Percentiles rank a stretch among this genome's conserved stretches.
Conservation (phyloP, 2,888 invertebrate genomes). For the Hirtodrosophila histrioides region DNA sequence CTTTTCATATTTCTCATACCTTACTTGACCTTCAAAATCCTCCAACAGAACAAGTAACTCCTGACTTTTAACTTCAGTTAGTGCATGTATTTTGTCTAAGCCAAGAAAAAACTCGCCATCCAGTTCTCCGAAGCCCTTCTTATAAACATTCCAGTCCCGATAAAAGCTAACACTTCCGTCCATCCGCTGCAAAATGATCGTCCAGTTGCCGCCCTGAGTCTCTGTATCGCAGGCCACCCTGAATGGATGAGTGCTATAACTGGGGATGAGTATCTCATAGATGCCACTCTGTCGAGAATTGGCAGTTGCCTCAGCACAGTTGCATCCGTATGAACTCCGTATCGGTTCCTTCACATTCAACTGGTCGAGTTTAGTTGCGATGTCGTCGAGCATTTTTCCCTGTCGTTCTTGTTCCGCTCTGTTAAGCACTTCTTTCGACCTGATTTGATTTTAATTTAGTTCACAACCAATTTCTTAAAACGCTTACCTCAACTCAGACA, state of each 20-base stretch:
- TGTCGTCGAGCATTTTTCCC: too few relatives aligned
- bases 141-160: constrained; percentile 32
- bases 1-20: constrained; percentile 25
- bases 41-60: constrained; percentile 25
- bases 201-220: constrained; percentile 30
- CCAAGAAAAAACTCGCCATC: constrained; percentile 38
- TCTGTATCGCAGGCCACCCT: constrained; percentile 31
- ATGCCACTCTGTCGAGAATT: constrained; percentile 17
- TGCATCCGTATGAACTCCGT: background rate
- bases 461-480: too few relatives aligned
- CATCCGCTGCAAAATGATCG: constrained; percentile 18
- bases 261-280: constrained; percentile 21
- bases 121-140: constrained; percentile 31
- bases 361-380: too few relatives aligned
- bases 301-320: background rate
- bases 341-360: too few relatives aligned
- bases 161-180: constrained; percentile 34
- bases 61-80: constrained; percentile 15
- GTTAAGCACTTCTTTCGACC: too few relatives aligned
- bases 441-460: too few relatives aligned
- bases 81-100: constrained; percentile 32
- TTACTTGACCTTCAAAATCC: constrained; percentile 15
- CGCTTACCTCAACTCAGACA: too few relatives aligned
- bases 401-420: too few relatives aligned
- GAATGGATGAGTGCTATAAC: constrained; percentile 32